Percentiles rank a stretch among this genome's conserved stretches.
Evolutionary conservation across 2,113 vertebrate genomes (phyloP).

Genomic region (Genyomyrus donnyi): DNA sequence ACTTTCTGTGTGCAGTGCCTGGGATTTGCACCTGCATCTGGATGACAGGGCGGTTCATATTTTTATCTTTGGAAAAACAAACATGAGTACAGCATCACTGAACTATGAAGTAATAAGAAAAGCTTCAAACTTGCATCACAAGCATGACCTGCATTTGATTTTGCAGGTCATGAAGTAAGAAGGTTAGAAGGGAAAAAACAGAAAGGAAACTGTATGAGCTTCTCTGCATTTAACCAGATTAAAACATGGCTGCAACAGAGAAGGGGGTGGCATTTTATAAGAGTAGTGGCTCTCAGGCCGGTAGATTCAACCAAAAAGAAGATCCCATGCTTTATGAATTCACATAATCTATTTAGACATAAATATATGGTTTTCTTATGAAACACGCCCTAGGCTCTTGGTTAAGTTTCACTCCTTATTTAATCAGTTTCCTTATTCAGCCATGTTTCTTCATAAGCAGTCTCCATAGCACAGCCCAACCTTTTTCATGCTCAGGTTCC

Average conservation of each 20-base stretch:
- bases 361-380: background rate
- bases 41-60: background rate
- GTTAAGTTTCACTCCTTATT: background rate
- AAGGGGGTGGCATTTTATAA: background rate
- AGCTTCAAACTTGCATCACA: background rate
- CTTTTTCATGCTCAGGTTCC: background rate
- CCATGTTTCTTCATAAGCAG: background rate
- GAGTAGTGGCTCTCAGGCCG: background rate
- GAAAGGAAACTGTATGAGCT: background rate
- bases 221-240: background rate
- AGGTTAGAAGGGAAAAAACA: background rate
- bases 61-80: background rate
- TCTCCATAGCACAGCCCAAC: background rate
- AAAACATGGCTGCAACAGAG: background rate
- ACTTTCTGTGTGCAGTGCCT: conserved; percentile 37
- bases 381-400: background rate
- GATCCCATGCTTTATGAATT: background rate
- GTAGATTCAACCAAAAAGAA: background rate
- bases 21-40: conserved; percentile 17
- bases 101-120: background rate
- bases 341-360: background rate
- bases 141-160: background rate
- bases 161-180: background rate
- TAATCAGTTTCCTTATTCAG: background rate
- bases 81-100: background rate